Evolutionary conservation across 2,797 vertebrate genomes (phyloP), one percentile per base, ranked within the genome.

Genomic region (Hyperoplus immaculatus): DNA sequence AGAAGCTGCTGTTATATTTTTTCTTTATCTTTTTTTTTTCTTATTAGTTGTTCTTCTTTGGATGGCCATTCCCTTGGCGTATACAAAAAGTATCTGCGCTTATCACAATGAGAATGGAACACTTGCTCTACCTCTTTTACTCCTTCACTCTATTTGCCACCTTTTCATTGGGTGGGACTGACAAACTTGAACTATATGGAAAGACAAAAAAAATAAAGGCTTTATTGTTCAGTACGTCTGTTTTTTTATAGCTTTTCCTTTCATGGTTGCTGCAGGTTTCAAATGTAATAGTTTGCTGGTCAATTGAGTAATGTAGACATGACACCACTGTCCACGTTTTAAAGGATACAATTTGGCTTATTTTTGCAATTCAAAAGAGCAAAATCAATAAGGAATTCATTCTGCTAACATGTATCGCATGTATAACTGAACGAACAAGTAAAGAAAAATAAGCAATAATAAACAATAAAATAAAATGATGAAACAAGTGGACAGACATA

Each of bases 121-220:
- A 93, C 92, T 93, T 92, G 90, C 92, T 94, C 94, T 94, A 94
- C 93, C 94, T 94, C 93, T 92, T 29, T 29, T 92, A 91, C 89
- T 94, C 87, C 90, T 94, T 93, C 91, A 90, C 91, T 94, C 89
- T 92, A 76, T 90, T 89, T 72, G 73, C 88, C 93, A 88, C 93
- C 92, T 83, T 77, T 84, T 93, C 81, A 84, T 82, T 85, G 72
- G 88, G 92, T 93, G 91, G 89, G 80, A 92, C 86, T 90, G 92
- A 93, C 90, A 92, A 93, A 95, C 93, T 95, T 95, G 93, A 95
- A 94, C 90, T 92, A 87, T 92, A 87, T 92, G 87, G 89, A 92
- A 94, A 93, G 87, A 92, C 86, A 91, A 89, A 91, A 85, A 21
- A 93, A 94, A 93, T 94, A 94, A 95, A 94, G 88, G 92, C 92